These are phyloP conservation scores for Arrhamphus sclerolepis DNA, from an alignment of 2,797 vertebrate genomes.

Conservation along the genomic window DNA sequence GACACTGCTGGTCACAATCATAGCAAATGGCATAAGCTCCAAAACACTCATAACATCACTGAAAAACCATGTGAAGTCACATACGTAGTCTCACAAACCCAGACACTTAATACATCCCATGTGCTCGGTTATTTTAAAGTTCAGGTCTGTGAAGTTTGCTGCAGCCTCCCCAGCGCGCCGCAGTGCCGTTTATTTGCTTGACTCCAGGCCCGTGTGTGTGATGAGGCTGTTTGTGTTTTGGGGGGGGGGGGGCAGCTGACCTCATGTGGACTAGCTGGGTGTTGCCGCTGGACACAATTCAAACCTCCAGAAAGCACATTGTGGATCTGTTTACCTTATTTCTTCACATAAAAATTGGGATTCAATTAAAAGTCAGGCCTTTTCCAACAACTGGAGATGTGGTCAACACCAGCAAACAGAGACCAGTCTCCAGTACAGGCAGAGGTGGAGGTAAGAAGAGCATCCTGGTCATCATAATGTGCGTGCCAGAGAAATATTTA, in stretches of 20 bases:
- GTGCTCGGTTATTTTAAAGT: slow-evolving; percentile 28
- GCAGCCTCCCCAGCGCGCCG: slow-evolving; percentile 39
- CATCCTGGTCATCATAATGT: too few species aligned
- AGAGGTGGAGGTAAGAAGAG: too few species aligned
- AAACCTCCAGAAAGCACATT: slow-evolving; percentile 53
- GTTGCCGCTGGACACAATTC: slow-evolving; percentile 71
- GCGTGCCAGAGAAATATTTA: too few species aligned
- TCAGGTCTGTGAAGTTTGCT: slow-evolving; percentile 31
- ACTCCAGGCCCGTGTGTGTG: slow-evolving; percentile 51
- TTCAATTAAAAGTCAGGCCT: too few species aligned
- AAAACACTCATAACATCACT: slow-evolving; percentile 15
- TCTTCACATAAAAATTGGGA: too few species aligned
- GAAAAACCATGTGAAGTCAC: slow-evolving; percentile 10
- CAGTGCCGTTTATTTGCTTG: slow-evolving; percentile 68
- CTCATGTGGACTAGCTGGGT: slow-evolving; percentile 76
- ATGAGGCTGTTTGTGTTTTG: slow-evolving; percentile 66
- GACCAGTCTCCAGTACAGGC: too few species aligned
- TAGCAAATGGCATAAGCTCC: not conserved
- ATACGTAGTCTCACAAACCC: not conserved
- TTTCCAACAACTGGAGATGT: too few species aligned
- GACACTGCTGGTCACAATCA: slow-evolving; percentile 6
- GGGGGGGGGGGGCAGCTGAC: slow-evolving; percentile 28
- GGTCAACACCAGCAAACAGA: too few species aligned
- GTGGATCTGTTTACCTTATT: slow-evolving; percentile 48
- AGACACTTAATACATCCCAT: slow-evolving; percentile 35